Base-by-base conservation (phyloP, 2,888 invertebrate genomes). In the Fragum whitleyi region DNA sequence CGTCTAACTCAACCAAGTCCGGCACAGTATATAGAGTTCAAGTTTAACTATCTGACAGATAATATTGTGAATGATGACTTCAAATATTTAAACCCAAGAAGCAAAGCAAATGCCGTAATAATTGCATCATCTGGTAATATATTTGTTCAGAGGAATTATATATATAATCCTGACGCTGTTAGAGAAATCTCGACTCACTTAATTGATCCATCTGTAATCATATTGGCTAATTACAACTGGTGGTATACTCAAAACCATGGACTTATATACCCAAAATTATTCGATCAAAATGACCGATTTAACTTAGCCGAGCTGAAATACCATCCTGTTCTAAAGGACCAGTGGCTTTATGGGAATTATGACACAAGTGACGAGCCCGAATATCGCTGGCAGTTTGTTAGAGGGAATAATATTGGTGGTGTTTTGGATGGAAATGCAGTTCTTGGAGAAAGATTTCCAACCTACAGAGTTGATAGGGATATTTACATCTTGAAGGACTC, bases 161-260 rank as follows among this genome's bases (percentile, higher is more conserved):
- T 99, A 53, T 67, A 84, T 55, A 99, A 99, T 94, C 96, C 96
- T 1, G 96, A 96, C 84, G 98, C 99, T 0, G 96, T 96, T 74
- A 98, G 98, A 93, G 99, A 99, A 95, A 96, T 99, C 65, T 98
- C 98, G 0, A 98, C 98, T 0, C 99, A 99, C 91, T 95, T 99
- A 23, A 96, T 97, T 91, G 98, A 99, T 93, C 99, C 98, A 92
- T 98, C 98, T 91, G 97, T 97, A 95, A 95, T 96, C 23, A 96
- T 99, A n/a, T 97, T 98, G 92, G 98, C 98, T 88, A 97, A 97
- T 0, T 97, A 96, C 92, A 99, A 99, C 92, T 99, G 98, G 97
- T 95, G 99, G 89, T 98, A 98, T 5, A 88, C 91, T 16, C 86
- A 87, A 29, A 82, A 87, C 14, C 87, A 88, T 67, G 83, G 77